A percentile compares a stretch with the other conserved stretches of the same genome.
phyloP scores from a whole-genome alignment of 1,140 invertebrate genomes.

The Cotesia glomerata region DNA sequence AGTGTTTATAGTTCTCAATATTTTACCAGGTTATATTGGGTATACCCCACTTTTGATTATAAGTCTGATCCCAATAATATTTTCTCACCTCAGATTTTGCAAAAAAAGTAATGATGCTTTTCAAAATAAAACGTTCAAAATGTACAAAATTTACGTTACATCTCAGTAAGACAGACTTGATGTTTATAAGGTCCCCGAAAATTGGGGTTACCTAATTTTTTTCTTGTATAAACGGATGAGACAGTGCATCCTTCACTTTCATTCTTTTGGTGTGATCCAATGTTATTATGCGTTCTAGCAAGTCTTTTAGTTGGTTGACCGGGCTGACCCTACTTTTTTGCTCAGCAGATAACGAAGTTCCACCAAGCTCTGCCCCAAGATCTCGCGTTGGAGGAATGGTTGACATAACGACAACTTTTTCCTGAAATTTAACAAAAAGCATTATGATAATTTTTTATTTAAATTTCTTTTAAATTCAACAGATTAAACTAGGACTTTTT shows the following conservation, averaged over 20 bases:
- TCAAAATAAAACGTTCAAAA: slow-evolving; percentile 25
- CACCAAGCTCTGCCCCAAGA: slow-evolving; percentile 84
- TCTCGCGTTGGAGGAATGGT: slow-evolving; percentile 88
- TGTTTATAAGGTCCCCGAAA: slow-evolving; percentile 28
- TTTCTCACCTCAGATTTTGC: not conserved
- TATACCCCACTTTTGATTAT: no score
- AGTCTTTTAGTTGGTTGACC: slow-evolving; percentile 90
- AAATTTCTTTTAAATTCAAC: not conserved
- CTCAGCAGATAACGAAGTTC: slow-evolving; percentile 85
- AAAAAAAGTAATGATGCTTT: not conserved
- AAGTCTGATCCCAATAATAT: not conserved
- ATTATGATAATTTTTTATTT: not conserved
- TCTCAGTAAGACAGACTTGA: slow-evolving; percentile 19
- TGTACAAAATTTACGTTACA: slow-evolving; percentile 28
- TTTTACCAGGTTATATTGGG: not conserved
- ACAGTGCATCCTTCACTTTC: slow-evolving; percentile 90
- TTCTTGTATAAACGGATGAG: slow-evolving; percentile 97
- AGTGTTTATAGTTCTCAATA: not conserved
- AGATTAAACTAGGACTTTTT: not conserved
- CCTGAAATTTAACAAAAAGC: slow-evolving; percentile 67
- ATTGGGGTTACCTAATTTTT: slow-evolving; percentile 71
- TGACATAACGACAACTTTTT: slow-evolving; percentile 94
- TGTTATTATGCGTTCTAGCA: slow-evolving; percentile 92
- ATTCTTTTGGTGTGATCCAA: slow-evolving; percentile 93
- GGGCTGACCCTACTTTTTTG: slow-evolving; percentile 90